Evolutionary conservation across 2,797 vertebrate genomes (phyloP), one percentile per base, ranked within the genome.

Genomic region (Coilia nasus): DNA sequence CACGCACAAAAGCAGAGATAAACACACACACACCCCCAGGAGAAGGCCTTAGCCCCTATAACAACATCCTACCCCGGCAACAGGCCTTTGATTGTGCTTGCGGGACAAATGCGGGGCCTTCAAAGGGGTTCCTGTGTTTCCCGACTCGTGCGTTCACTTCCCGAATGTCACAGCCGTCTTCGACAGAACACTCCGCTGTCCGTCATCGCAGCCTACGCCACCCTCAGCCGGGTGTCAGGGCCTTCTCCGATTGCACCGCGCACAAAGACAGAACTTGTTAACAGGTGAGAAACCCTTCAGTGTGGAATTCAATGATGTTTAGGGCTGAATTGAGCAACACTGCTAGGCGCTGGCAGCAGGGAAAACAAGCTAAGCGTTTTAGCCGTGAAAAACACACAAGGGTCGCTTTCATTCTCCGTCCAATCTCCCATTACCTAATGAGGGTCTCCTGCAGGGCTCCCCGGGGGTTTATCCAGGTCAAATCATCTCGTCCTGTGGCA

Each of bases 121-220:
- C 86, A 91, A 92, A 91, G 86, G 87, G 82, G n/a, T 31, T 83
- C 71, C 71, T 82, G 59, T 90, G 87, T 92, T 92, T 90, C 89
- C 83, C 47, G 83, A 90, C 86, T 83, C 83, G 71, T 60, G 57
- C 83, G 82, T 86, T 88, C 81, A 84, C 86, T 87, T 88, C 83
- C 82, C 75, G 81, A 84, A 83, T 81, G n/a, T 83, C 60, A 81
- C 56, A 28, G 23, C 84, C 25, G 80, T 83, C 83, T 81, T 67
- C 59, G 23, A 64, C 62, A 83, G 62, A 71, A 81, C 64, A 82
- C 31, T 56, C 67, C 17, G 64, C 67, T 28, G 87, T 90, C 89
- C 84, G 83, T 87, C 89, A 90, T 84, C 81, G 62, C 9, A 4
- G 57, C 71, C 84, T 46, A 35, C 47, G 85, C 81, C 85, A 85